Conservation (phyloP, 2,888 invertebrate species). For the Macaria liturata region DNA sequence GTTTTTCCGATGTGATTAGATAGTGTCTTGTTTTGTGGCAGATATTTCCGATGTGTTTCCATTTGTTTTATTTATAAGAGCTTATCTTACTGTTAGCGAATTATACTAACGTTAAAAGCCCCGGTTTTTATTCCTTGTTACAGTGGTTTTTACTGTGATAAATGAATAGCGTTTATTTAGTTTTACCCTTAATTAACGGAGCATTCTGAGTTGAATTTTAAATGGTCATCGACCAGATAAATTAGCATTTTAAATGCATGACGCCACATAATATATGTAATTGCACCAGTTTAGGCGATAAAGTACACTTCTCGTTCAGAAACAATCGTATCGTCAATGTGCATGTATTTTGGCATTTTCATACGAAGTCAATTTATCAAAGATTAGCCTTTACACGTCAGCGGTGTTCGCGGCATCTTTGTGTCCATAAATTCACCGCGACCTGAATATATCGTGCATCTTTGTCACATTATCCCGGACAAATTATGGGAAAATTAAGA, state of each 20-base stretch:
- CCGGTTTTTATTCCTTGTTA: too few species aligned
- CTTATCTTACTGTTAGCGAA: neutral
- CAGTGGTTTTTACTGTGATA: too few species aligned
- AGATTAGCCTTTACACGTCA: slow-evolving; percentile 40
- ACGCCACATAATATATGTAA: too few species aligned
- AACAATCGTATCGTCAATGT: too few species aligned
- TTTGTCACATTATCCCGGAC: slow-evolving; percentile 70
- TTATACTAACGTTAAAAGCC: too few species aligned
- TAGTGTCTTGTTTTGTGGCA: slow-evolving; percentile 48
- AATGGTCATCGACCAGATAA: too few species aligned
- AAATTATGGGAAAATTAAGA: slow-evolving; percentile 74
- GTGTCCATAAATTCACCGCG: slow-evolving; percentile 63
- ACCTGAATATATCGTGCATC: slow-evolving; percentile 63
- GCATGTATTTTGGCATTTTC: neutral
- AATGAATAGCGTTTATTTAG: too few species aligned
- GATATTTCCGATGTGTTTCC: slow-evolving; percentile 37
- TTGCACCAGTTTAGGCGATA: too few species aligned
- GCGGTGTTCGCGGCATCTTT: slow-evolving; percentile 43
- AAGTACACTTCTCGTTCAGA: too few species aligned
- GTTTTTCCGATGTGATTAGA: slow-evolving; percentile 46
- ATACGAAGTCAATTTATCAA: slow-evolving; percentile 40
- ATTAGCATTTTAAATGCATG: too few species aligned
- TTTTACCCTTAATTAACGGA: too few species aligned
- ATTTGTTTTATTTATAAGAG: slow-evolving; percentile 9
- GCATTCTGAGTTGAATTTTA: too few species aligned